Evolutionary conservation across 2,113 vertebrate genomes (phyloP), one percentile per base, ranked within the genome.

Genomic region (Leucopsar rothschildi): DNA sequence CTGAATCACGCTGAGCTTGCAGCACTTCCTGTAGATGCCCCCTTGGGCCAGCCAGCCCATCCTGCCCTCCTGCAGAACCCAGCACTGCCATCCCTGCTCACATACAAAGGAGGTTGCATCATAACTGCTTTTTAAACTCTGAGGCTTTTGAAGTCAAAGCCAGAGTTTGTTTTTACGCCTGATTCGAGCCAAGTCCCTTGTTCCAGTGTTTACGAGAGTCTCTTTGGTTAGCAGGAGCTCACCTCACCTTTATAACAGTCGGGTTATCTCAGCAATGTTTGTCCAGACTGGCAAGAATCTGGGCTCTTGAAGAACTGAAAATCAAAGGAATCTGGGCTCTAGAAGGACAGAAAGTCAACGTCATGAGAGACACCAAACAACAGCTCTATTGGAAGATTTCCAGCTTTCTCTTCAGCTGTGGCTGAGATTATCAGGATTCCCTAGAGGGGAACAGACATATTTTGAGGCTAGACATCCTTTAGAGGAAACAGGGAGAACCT

Each of bases 101-200:
- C 25, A n/a, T 35, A 85, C 93, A 92, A 85, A 91, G 72, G 86
- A 68, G 65, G 33, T 97, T 95, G 90, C 93, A 90, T 95, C 94
- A 93, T 92, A 93, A 93, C 90, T 90, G 79, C 92, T 95, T 95
- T 92, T 96, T 90, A 92, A 92, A 82, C 79, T 75, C 29, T 0
- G 6, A 53, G 56, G 72, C 90, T 92, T 96, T 96, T 97, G 95
- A 97, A 96, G 86, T 95, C 52, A 27, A 52, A 93, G 86, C 93
- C 95, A 95, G 86, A 81, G 88, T 86, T 96, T 93, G 94, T 94
- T 96, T 95, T 94, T 75, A 93, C 6, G 15, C 66, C 90, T 91
- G 65, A 35, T 2, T 29, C 15, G 40, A 90, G 95, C 80, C 92
- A 96, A 94, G 78, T 87, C 92, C 72, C 82, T 93, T 88, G 82